phyloP scores from a whole-genome alignment of 2,113 vertebrate genomes.

The Crotalus tigris region DNA sequence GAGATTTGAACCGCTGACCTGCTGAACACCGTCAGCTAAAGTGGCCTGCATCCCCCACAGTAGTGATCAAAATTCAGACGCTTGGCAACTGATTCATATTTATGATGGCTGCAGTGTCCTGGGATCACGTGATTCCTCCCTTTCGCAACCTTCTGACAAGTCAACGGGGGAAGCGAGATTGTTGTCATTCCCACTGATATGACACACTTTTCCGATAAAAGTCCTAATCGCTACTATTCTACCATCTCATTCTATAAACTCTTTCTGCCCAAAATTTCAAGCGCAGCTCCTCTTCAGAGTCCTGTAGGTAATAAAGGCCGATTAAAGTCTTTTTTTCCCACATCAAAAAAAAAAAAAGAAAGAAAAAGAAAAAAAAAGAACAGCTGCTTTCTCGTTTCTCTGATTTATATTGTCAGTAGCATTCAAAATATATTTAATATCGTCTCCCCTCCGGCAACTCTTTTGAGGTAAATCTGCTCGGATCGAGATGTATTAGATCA shows the following conservation, averaged over 20 bases:
- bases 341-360: neutral
- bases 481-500: neutral
- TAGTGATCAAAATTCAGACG: too few relatives aligned
- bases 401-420: neutral
- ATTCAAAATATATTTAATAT: neutral
- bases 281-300: neutral
- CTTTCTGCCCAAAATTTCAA: neutral
- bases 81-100: too few relatives aligned
- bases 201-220: too few relatives aligned
- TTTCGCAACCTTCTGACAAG: too few relatives aligned
- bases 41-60: too few relatives aligned
- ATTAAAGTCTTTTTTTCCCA: neutral
- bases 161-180: too few relatives aligned
- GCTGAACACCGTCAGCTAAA: too few relatives aligned
- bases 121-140: too few relatives aligned
- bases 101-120: too few relatives aligned
- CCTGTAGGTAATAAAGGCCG: neutral
- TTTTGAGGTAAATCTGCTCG: neutral
- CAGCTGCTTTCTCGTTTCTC: neutral
- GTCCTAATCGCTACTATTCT: too few relatives aligned
- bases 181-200: too few relatives aligned
- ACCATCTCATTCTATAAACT: neutral
- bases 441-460: neutral
- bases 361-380: neutral
- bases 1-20: too few relatives aligned